Base-by-base conservation (phyloP, 2,888 invertebrate genomes). In the Acrobasis suavella region DNA sequence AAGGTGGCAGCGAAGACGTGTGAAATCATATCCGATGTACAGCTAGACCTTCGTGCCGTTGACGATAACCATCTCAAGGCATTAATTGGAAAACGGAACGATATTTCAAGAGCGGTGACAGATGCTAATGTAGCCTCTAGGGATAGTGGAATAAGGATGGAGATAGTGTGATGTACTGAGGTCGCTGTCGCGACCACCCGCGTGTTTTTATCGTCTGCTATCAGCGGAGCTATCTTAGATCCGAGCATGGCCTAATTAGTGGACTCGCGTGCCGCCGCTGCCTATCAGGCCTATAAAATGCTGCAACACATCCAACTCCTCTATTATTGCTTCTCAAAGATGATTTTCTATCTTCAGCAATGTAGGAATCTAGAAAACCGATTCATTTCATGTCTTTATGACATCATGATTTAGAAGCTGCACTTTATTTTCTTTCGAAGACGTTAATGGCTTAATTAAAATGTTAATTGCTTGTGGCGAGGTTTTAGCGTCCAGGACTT, bases 211-310 rank as follows among this genome's bases (percentile, higher is more conserved):
- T 81, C 81, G 78, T 64, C 65, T 65, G 70, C 74, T 81, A 81
- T 81, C 81, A 76, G 62, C 54, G 68, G 16, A 68, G 69, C 69
- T 72, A 86, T 86, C 86, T 77, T 67, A 74, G 81, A 81, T 83
- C 75, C 73, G 74, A 74, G 69, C 72, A 69, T 76, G 81, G 71
- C 79, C 86, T 87, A 87, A 89, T 88, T 88, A 87, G 85, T 80
- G 82, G 78, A 79, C 85, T 76, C 80, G 80, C 80, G 80, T 79
- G 77, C 77, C 76, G 67, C 62, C 65, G 68, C 67, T 58, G 50
- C 52, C 50, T 37, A 16, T 39, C 38, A 42, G 62, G 69, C 50
- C 71, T 62, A 50, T 81, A 82, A 82, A 67, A 78, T 78, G 77
- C 56, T 73, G 78, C 32, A 32, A 32, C 80, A 69, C 62, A 15